Base-by-base conservation (phyloP, 2,113 vertebrate genomes). In the Sylvietta virens region DNA sequence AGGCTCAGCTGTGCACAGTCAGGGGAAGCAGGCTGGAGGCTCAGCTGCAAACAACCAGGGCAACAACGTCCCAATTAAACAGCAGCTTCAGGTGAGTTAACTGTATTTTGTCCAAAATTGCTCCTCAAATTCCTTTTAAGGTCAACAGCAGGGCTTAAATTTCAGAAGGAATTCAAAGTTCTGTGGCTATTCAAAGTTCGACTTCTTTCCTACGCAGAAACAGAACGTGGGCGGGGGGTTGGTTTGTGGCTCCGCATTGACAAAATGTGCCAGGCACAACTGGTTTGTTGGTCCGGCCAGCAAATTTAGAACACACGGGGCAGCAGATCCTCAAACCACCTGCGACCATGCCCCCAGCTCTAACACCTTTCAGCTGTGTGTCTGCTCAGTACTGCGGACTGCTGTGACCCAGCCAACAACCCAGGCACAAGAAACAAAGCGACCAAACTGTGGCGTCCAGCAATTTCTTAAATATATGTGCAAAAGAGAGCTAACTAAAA, bases 191-290 rank as follows among this genome's bases (percentile, higher is more conserved):
- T 42, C 9, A 47, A 58, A 70, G 15, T 35, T 50, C 19, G 39
- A 2, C 3, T 19, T 30, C 19, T 37, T 67, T 48, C 13, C 48
- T 22, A 9, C 2, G 1, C 35, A 67, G 37, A 44, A n/a, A 28
- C 39, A 31, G 10, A 27, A 60, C 7, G 9, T 4, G 9, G 21
- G 3, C 3, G 2, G 9, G 21, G 3, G 4, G 2, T 1, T 6
- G 27, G 70, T 57, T 30, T 47, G 51, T 45, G 19, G 23, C 28
- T 58, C 10, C 4, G 3, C 22, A 3, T 5, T 22, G 2, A 24
- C 33, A 53, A 30, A 57, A 27, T 13, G 45, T 54, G 60, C 44
- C 30, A 42, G 19, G 27, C 42, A 33, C 64, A 48, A n/a, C 13
- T 35, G 50, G 48, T 44, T 77, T 26, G 10, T 6, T 50, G 60